Conservation (phyloP, 2,888 invertebrate genomes). For the Melolontha melolontha region DNA sequence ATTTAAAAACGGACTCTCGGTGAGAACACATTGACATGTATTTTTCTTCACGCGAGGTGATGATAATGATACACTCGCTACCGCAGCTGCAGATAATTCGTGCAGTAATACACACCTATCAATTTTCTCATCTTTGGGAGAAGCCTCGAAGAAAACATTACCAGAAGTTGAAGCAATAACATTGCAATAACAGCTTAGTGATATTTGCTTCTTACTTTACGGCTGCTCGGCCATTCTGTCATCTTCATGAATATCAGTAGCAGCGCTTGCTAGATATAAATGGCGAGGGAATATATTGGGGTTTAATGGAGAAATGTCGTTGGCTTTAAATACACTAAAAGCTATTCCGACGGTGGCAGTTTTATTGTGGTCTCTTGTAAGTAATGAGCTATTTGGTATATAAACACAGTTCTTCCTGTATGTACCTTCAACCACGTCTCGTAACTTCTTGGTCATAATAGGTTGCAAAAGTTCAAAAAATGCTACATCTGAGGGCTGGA, state of each 20-base stretch:
- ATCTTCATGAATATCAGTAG: conserved; percentile 18
- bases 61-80: conserved; percentile 24
- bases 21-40: conserved; percentile 29
- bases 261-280: conserved; percentile 37
- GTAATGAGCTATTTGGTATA: too few species aligned
- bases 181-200: not conserved
- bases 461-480: too few species aligned
- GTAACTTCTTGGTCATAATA: too few species aligned
- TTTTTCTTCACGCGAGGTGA: conserved; percentile 19
- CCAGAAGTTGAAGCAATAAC: conserved; percentile 1
- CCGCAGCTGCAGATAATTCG: conserved; percentile 24
- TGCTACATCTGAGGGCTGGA: too few species aligned
- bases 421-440: too few species aligned
- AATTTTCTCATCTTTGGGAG: conserved; percentile 12
- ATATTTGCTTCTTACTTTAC: conserved; percentile 4
- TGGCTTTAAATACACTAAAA: too few species aligned
- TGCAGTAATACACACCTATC: conserved; percentile 30
- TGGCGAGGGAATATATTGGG: conserved; percentile 43
- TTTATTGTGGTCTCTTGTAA: too few species aligned
- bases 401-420: too few species aligned
- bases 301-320: too few species aligned
- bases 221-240: conserved; percentile 24
- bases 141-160: not conserved
- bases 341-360: too few species aligned
- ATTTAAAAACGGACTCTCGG: conserved; percentile 31